Conservation (phyloP, 2,113 vertebrate genomes). For the Dromas ardeola region DNA sequence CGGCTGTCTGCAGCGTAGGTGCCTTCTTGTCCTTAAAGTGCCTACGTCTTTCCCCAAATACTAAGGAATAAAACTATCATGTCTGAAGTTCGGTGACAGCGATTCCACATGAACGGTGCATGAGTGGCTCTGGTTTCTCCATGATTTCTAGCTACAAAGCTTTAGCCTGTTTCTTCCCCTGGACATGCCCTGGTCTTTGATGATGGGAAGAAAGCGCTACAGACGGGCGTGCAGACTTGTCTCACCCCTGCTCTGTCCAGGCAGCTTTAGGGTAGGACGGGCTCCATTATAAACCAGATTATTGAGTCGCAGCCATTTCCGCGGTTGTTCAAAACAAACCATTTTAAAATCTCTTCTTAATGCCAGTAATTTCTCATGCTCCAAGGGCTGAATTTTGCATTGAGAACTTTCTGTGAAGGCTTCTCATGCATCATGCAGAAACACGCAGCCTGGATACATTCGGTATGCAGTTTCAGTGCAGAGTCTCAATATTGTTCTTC, state of each 20-base stretch:
- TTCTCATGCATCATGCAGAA: background rate
- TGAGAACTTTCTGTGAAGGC: background rate
- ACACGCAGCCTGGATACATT: background rate
- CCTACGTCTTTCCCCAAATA: background rate
- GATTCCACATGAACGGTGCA: background rate
- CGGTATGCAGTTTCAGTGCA: background rate
- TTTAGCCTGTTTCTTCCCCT: background rate
- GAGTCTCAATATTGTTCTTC: background rate
- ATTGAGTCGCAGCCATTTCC: background rate
- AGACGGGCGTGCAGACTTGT: accelerated
- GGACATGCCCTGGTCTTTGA: background rate
- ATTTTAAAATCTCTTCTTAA: background rate
- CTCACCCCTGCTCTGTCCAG: background rate
- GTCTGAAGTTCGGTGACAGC: background rate
- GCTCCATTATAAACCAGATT: background rate
- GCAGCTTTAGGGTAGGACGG: background rate
- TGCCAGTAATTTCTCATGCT: background rate
- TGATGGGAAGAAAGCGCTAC: background rate
- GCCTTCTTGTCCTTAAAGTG: background rate
- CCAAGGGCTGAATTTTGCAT: background rate
- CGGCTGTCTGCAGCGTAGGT: background rate
- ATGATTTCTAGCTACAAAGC: background rate
- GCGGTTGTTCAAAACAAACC: background rate
- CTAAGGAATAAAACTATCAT: background rate
- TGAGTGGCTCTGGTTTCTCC: background rate